Evolutionary conservation across 2,888 invertebrate species (phyloP), one percentile per base, ranked within the genome.

Genomic region (Drosophila mimica): DNA sequence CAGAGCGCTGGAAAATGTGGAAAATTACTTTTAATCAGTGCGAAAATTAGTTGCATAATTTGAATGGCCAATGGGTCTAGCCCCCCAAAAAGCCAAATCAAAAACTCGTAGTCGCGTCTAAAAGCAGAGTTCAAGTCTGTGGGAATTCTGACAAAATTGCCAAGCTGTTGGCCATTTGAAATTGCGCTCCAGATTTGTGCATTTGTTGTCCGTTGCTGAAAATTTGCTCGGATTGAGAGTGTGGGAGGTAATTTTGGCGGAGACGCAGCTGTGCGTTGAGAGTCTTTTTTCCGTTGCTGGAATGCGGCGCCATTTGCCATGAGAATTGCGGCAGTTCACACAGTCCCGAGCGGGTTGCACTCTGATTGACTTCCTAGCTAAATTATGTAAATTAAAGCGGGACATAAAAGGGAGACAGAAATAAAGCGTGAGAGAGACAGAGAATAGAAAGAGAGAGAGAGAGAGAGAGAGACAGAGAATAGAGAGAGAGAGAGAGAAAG

Each of bases 1-100:
- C 87, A 79, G 73, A 74, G 73, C 61, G 70, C 67, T 75, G 70
- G 81, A 77, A 83, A 86, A 80, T 83, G 83, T 75, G 70, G 74
- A 87, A 90, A 88, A 88, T 88, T 88, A 75, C 87, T 76, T 86
- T 86, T 89, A 90, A 88, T 88, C 88, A 88, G 86, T 81, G 79
- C 78, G 78, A 88, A 90, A 87, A 82, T 90, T 85, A 88, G 85
- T 76, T 81, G 71, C 64, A 71, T 85, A 88, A 88, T 86, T 86
- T 78, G 73, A 72, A 67, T 74, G 43, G 67, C 73, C 79, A 58
- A 68, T 79, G 75, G 70, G 62, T 53, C 70, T 54, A 67, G 56
- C 25, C 48, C 40, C 43, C 34, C 4, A 15, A 25, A 25, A 46
- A 43, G 30, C 33, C 34, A 51, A 70, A 4, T 15, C 7, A 15